These are phyloP conservation scores for Pogoniulus pusillus DNA, from an alignment of 2,797 vertebrate genomes.

Conservation along the genomic window DNA sequence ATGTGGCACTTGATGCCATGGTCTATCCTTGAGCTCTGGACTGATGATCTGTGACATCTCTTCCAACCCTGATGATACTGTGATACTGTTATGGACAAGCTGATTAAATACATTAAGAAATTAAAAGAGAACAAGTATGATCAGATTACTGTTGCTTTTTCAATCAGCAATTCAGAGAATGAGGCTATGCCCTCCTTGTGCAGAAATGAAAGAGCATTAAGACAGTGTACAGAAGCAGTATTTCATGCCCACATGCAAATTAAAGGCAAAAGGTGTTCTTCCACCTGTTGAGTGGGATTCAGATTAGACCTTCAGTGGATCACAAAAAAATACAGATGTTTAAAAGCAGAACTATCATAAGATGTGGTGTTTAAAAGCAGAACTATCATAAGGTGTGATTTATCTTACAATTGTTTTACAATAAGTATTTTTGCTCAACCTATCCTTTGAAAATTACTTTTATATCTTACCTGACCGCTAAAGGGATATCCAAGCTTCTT, in stretches of 20 bases:
- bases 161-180: not conserved
- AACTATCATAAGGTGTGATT: not conserved
- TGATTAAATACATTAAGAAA: not conserved
- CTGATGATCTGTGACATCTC: too few relatives aligned
- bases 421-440: not conserved
- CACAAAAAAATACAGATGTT: rapidly evolving
- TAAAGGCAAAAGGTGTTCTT: not conserved
- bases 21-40: too few relatives aligned
- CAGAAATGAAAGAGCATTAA: not conserved
- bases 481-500: not conserved
- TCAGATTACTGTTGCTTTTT: not conserved
- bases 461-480: not conserved
- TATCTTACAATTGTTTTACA: not conserved
- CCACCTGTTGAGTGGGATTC: not conserved
- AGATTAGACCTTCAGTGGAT: not conserved
- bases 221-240: not conserved
- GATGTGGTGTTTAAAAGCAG: not conserved
- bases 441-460: not conserved
- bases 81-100: not conserved
- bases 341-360: not conserved
- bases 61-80: too few relatives aligned
- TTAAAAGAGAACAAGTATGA: not conserved
- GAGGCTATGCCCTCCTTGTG: not conserved
- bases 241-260: not conserved
- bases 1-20: too few relatives aligned